phyloP scores from a whole-genome alignment of 2,113 vertebrate genomes.

The Tachysurus fulvidraco region DNA sequence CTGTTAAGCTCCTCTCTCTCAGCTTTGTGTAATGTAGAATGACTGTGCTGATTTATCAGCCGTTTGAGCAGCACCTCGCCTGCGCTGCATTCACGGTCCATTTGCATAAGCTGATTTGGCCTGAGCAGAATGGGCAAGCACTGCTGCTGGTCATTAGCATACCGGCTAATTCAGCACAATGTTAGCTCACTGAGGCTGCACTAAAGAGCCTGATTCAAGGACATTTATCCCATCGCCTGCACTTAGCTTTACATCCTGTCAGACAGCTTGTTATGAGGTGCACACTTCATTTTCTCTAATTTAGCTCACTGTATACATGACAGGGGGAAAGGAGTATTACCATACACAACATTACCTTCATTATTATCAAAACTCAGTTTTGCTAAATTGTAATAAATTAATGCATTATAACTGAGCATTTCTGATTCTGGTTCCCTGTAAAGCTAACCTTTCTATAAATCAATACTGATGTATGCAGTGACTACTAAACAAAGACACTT shows the following conservation, averaged over 20 bases:
- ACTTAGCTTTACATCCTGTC: slow-evolving; percentile 77
- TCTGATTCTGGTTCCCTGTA: not conserved
- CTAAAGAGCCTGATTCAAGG: slow-evolving; percentile 89
- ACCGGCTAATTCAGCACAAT: slow-evolving; percentile 88
- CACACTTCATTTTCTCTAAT: slow-evolving; percentile 59
- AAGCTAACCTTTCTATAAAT: not conserved
- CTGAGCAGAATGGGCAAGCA: slow-evolving; percentile 76
- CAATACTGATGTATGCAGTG: not conserved
- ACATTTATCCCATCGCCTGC: slow-evolving; percentile 83
- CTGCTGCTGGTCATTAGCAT: slow-evolving; percentile 86
- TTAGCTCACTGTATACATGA: slow-evolving; percentile 49
- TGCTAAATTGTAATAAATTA: not conserved
- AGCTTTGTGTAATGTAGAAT: slow-evolving; percentile 3
- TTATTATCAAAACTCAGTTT: not conserved
- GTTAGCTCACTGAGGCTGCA: slow-evolving; percentile 85
- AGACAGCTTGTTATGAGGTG: slow-evolving; percentile 88
- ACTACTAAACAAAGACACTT: not conserved
- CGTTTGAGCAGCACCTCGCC: slow-evolving; percentile 83
- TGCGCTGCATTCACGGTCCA: slow-evolving; percentile 89
- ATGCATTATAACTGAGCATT: not conserved
- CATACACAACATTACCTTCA: slow-evolving; percentile 19
- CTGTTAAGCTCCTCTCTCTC: not conserved
- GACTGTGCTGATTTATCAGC: slow-evolving; percentile 63
- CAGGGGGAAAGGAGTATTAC: slow-evolving; percentile 25
- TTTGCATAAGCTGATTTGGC: slow-evolving; percentile 94